A percentile compares a stretch with the other conserved stretches of the same genome.
phyloP scores from a whole-genome alignment of 2,113 vertebrate species.

The Pica pica region DNA sequence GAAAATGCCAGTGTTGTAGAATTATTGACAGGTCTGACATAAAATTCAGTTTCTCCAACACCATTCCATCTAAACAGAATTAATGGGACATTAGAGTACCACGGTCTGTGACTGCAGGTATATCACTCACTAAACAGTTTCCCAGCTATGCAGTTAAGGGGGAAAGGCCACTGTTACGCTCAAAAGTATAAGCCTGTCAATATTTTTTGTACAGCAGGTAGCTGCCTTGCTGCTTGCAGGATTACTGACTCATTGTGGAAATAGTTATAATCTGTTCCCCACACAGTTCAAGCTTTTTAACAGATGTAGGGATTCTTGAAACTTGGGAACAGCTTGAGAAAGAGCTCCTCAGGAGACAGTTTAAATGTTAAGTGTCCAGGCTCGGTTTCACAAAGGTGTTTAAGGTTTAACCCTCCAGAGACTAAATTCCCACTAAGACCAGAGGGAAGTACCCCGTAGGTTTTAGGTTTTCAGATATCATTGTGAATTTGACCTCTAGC shows the following conservation, averaged over 20 bases:
- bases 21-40: conserved; percentile 7
- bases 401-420: background rate
- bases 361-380: background rate
- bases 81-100: background rate
- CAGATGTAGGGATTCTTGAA: background rate
- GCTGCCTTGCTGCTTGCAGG: background rate
- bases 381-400: background rate
- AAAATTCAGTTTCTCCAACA: conserved; percentile 10
- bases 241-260: background rate
- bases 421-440: background rate
- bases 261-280: background rate
- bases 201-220: background rate
- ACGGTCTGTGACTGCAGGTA: background rate
- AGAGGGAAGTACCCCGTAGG: background rate
- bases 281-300: background rate
- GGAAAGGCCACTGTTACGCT: background rate
- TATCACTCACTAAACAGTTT: background rate
- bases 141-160: background rate
- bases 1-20: background rate
- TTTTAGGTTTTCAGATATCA: conserved; percentile 7
- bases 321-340: background rate
- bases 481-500: conserved; percentile 17
- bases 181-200: background rate
- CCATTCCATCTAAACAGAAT: background rate
- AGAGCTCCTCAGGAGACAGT: background rate